Evolutionary conservation across 2,113 vertebrate genomes (phyloP).

Genomic region (Nibea coibor): DNA sequence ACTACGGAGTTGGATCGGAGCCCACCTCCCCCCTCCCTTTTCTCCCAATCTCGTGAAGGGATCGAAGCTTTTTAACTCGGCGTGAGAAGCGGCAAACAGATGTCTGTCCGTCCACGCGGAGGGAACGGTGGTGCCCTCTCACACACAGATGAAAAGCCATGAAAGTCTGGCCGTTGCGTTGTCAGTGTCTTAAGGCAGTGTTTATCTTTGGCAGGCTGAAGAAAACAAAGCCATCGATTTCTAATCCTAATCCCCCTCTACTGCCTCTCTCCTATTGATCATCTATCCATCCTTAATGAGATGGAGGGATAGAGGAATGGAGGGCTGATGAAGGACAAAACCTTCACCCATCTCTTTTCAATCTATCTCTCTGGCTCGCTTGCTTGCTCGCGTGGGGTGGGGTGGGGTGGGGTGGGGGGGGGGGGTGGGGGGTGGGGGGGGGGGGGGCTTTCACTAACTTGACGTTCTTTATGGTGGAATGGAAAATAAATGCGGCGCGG

Average conservation of each 20-base stretch:
- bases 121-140: conserved; percentile 53
- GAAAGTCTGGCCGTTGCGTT: conserved; percentile 44
- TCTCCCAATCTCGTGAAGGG: conserved; percentile 12
- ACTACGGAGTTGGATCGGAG: conserved; percentile 28
- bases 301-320: conserved; percentile 59
- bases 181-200: conserved; percentile 79
- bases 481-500: conserved; percentile 39
- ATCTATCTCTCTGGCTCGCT: conserved; percentile 34
- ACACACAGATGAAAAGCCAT: conserved; percentile 48
- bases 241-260: conserved; percentile 82
- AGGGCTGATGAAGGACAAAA: conserved; percentile 79
- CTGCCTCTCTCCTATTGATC: conserved; percentile 79
- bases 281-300: conserved; percentile 79
- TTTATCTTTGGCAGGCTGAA: conserved; percentile 75
- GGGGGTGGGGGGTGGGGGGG: too few relatives aligned
- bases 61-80: conserved; percentile 56
- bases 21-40: conserved; percentile 27
- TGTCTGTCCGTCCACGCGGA: conserved; percentile 49
- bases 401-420: too few relatives aligned
- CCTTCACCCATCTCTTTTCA: conserved; percentile 47
- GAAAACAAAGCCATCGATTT: conserved; percentile 84
- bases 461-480: conserved; percentile 14
- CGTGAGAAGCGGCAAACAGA: conserved; percentile 63
- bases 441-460: conserved; percentile 15
- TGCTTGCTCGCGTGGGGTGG: too few relatives aligned